A percentile compares a stretch with the other conserved stretches of the same genome.
Evolutionary conservation across 2,888 invertebrate genomes (phyloP).

Genomic region (Prosapia bicincta): DNA sequence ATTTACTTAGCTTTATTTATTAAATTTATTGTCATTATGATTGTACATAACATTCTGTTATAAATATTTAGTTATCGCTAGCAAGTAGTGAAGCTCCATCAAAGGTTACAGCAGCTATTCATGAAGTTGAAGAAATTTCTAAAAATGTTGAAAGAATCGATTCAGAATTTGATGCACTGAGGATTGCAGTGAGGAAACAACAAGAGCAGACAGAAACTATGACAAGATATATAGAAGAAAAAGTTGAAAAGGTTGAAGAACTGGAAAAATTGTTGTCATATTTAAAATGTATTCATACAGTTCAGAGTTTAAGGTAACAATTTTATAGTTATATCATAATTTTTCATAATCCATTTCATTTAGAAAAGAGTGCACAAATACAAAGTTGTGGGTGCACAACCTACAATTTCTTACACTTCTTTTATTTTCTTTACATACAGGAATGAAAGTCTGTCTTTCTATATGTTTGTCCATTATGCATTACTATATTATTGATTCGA

Average conservation of each 20-base stretch:
- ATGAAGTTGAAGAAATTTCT: slow-evolving; percentile 55
- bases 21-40: too few species aligned
- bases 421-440: too few species aligned
- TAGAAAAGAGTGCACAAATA: too few species aligned
- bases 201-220: slow-evolving; percentile 21
- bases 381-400: too few species aligned
- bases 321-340: too few species aligned
- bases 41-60: too few species aligned
- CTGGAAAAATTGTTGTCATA: slow-evolving; percentile 60
- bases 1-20: too few species aligned
- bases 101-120: slow-evolving; percentile 52
- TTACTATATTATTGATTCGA: too few species aligned
- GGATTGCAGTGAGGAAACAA: slow-evolving; percentile 26
- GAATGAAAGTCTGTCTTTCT: too few species aligned
- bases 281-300: slow-evolving; percentile 63
- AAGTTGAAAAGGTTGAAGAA: slow-evolving; percentile 51
- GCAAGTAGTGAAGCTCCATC: background rate
- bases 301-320: slow-evolving; percentile 66
- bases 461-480: too few species aligned
- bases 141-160: slow-evolving; percentile 50
- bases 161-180: slow-evolving; percentile 44
- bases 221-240: slow-evolving; percentile 41
- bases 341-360: too few species aligned
- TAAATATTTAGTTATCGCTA: background rate
- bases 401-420: too few species aligned